Evolutionary conservation across 2,797 vertebrate genomes (phyloP), one percentile per base, ranked within the genome.

Genomic region (Psittacula derbiana): DNA sequence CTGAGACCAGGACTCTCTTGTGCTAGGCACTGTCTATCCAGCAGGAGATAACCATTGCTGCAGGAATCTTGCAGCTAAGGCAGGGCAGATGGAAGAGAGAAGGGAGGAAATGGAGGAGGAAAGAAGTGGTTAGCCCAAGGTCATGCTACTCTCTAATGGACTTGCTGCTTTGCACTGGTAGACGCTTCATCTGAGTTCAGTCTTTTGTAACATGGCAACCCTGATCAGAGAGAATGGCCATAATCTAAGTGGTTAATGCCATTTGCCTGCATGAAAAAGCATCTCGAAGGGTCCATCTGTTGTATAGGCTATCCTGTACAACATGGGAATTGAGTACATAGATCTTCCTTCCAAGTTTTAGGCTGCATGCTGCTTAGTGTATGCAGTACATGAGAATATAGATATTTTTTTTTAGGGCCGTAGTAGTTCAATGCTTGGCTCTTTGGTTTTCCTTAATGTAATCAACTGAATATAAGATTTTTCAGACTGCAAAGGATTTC

Each of bases 281-380:
- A 36, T 60, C 67, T 30, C 2, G 2, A 46, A 66, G 49, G 69
- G 24, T 13, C 43, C 10, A 19, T 33, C 16, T 30, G 36, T 49
- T 24, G 15, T 20, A 3, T 30, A 18, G 24, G 8, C 58, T 78
- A 1, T 38, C 16, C 40, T 70, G 36, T 50, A 28, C 30, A 7
- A 23, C 16, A 2, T 8, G 6, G 44, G 13, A 58, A 30, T 28
- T 0, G 0, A 11, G 6, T 13, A 15, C 5, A 0, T 1, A 27
- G 25, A 12, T 61, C 43, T 47, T 64, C 44, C 36, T 20, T 44
- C 5, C 21, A 50, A 40, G 9, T 23, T 58, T 46, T 2, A 8
- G 21, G 9, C 13, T 53, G 7, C 9, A 6, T 50, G 41, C 18
- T 69, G 17, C 49, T 33, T 46, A 17, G 16, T 8, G 2, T 11